phyloP scores from a whole-genome alignment of 2,797 vertebrate species.

The Tenualosa ilisha region DNA sequence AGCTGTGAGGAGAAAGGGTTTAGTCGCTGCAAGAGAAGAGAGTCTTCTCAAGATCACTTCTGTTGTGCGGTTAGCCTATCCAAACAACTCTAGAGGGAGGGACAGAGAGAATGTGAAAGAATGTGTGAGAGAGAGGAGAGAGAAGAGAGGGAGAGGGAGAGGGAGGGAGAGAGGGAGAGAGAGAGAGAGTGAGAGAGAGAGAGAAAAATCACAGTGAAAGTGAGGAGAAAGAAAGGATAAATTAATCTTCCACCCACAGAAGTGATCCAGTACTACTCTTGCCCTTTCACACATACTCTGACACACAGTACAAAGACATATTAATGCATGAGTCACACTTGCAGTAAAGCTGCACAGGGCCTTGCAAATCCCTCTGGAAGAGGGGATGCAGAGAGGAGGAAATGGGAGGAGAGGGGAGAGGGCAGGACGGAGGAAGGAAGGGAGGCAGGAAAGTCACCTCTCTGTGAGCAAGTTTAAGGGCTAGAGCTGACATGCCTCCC shows the following conservation, averaged over 20 bases:
- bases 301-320: not conserved
- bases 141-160: not conserved
- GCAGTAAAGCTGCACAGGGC: not conserved
- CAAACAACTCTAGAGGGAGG: not conserved
- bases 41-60: constrained; percentile 46
- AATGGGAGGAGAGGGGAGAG: constrained; percentile 20
- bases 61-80: constrained; percentile 16
- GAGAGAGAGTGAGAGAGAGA: not conserved
- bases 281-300: constrained; percentile 2
- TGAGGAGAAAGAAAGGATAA: constrained; percentile 16
- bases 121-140: not conserved
- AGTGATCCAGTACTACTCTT: constrained; percentile 43
- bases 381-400: not conserved
- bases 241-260: constrained; percentile 2
- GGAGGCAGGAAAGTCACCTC: constrained; percentile 9
- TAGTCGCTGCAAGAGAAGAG: constrained; percentile 32
- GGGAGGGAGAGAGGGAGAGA: not conserved
- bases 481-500: constrained; percentile 47
- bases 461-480: not conserved
- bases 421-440: constrained; percentile 12
- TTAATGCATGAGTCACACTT: not conserved
- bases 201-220: not conserved
- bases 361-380: not conserved
- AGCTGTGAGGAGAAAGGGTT: constrained; percentile 50
- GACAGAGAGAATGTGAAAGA: not conserved